Conservation (phyloP, 2,888 invertebrate species). For the Automeris io region DNA sequence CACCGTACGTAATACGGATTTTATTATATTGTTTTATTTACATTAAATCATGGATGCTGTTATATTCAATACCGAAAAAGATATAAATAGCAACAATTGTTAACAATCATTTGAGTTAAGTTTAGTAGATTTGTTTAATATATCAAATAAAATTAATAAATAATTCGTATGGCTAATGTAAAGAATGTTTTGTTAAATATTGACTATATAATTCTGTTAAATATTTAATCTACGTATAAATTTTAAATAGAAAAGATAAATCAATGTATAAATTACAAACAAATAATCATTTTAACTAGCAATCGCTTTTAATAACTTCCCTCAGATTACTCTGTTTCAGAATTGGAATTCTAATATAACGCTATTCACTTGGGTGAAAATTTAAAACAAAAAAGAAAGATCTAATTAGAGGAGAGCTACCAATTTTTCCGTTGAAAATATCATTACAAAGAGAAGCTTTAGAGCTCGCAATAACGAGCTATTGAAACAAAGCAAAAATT, state of each 20-base stretch:
- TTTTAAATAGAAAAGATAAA: not conserved
- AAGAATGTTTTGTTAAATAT: no score
- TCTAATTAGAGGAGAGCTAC: constrained; percentile 35
- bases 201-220: no score
- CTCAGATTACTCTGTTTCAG: constrained; percentile 18
- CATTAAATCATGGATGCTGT: no score
- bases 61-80: no score
- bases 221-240: no score
- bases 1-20: no score
- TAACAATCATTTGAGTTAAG: no score
- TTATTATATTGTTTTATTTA: no score
- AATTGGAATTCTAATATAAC: constrained; percentile 42
- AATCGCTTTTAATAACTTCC: constrained; percentile 20
- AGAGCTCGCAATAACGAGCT: constrained; percentile 11
- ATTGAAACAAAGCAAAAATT: not conserved
- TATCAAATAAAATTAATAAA: no score
- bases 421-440: constrained; percentile 23
- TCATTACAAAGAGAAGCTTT: constrained; percentile 20
- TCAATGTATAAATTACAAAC: constrained; percentile 11
- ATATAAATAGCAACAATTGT: no score
- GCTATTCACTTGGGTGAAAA: constrained; percentile 26
- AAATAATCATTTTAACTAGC: constrained; percentile 25
- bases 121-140: no score
- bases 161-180: no score
- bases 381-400: constrained; percentile 35